These are phyloP conservation scores for Agrochola circellaris DNA, from an alignment of 2,888 invertebrate genomes.

Conservation along the genomic window DNA sequence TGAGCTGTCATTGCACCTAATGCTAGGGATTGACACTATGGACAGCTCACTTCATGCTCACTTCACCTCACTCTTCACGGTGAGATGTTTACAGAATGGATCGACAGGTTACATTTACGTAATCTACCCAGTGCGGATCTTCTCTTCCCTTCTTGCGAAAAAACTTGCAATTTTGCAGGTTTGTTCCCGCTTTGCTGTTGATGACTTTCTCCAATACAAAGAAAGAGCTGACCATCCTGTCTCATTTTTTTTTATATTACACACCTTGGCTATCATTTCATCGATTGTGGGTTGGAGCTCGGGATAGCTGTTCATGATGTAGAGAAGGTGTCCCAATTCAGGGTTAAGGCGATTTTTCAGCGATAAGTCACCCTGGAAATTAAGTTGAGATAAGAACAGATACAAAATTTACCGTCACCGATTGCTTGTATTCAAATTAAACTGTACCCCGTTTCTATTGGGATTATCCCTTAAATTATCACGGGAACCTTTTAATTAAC, in stretches of 20 bases:
- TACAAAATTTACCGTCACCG: not conserved
- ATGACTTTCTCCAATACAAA: not conserved
- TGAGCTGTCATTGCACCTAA: too few species aligned
- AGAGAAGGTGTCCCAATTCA: constrained; percentile 84
- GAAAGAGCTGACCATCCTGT: not conserved
- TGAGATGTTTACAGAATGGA: too few species aligned
- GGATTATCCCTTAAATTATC: not conserved
- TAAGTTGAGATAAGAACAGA: not conserved
- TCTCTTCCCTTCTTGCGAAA: not conserved
- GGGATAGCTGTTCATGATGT: constrained; percentile 86
- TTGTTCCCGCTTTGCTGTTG: not conserved
- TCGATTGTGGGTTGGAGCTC: constrained; percentile 77
- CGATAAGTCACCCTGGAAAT: constrained; percentile 80
- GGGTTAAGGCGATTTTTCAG: constrained; percentile 85
- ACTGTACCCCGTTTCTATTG: not conserved
- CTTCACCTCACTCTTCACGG: too few species aligned
- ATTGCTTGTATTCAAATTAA: not conserved
- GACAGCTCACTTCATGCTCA: too few species aligned
- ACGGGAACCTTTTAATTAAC: not conserved
- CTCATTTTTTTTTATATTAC: not conserved
- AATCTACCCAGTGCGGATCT: not conserved
- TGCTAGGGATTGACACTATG: too few species aligned
- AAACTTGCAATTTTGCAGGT: not conserved
- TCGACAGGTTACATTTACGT: not conserved
- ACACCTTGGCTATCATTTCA: constrained; percentile 81